Conservation (phyloP, 1,140 invertebrate genomes). For the Diplogasteroides magnus region DNA sequence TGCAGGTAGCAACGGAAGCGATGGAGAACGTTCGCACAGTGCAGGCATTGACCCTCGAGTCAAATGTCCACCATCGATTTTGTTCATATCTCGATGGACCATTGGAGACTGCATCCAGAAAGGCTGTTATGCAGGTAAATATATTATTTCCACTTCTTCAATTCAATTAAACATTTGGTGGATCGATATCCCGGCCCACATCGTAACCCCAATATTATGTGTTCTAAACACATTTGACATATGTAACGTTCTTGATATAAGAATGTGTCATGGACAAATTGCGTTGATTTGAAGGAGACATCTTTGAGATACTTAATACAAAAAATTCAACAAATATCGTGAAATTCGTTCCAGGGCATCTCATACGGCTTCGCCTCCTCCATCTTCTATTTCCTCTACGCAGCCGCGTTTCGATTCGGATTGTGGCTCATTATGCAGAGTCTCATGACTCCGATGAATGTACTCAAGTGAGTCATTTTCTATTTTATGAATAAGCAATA, state of each 20-base stretch:
- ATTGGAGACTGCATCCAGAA: conserved; percentile 17
- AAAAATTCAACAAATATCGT: conserved; percentile 53
- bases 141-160: background rate
- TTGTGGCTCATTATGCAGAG: conserved; percentile 55
- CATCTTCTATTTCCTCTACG: conserved; percentile 59
- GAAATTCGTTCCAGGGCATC: conserved; percentile 42
- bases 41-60: conserved; percentile 34
- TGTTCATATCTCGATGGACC: conserved; percentile 28
- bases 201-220: too few species aligned
- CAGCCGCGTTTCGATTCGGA: conserved; percentile 60
- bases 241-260: conserved; percentile 56
- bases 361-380: conserved; percentile 54
- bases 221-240: conserved; percentile 60
- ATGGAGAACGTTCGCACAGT: conserved; percentile 39
- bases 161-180: conserved; percentile 8
- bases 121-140: conserved; percentile 32
- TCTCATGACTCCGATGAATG: conserved; percentile 43
- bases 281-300: too few species aligned
- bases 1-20: conserved; percentile 34
- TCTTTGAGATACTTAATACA: too few species aligned
- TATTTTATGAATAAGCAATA: too few species aligned
- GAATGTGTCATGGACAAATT: too few species aligned
- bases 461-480: conserved; percentile 47
- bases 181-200: too few species aligned
- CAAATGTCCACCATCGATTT: conserved; percentile 27